Evolutionary conservation across 2,113 vertebrate species (phyloP).

Genomic region (Nannospalax galili): DNA sequence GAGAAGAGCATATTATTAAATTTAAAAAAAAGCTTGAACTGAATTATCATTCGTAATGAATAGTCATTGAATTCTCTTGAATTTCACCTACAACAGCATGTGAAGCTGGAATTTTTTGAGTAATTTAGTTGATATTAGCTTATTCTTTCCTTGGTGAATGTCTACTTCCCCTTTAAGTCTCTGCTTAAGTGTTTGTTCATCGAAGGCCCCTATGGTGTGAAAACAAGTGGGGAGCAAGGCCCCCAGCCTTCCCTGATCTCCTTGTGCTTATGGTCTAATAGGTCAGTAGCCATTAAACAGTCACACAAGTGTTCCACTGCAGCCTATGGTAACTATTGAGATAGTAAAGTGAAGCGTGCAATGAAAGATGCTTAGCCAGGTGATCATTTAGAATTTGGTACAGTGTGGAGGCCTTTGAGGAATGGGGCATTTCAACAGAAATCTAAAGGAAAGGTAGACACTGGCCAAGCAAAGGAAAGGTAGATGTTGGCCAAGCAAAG

Average conservation of each 20-base stretch:
- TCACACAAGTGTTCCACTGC: background rate
- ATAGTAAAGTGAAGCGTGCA: background rate
- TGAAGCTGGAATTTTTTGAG: background rate
- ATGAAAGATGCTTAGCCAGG: background rate
- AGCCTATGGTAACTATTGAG: background rate
- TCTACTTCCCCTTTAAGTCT: background rate
- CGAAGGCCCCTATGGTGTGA: background rate
- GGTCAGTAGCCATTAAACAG: background rate
- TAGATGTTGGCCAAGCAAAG: too few species aligned
- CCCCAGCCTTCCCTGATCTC: background rate
- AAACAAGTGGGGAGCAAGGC: background rate
- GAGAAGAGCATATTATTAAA: background rate
- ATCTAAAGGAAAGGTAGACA: background rate
- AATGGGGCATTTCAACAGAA: background rate
- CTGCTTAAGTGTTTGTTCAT: background rate
- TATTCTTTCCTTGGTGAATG: background rate
- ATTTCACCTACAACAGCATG: too few species aligned
- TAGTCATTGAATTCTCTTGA: background rate
- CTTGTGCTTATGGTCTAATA: background rate
- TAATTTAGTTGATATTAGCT: background rate
- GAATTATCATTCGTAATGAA: background rate
- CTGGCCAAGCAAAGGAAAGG: background rate
- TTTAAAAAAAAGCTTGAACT: background rate
- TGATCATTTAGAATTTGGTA: background rate
- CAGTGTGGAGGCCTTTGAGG: background rate